Evolutionary conservation across 92 coral and sea anemone species (phyloP), one percentile per base, ranked within the genome.

Genomic region (Zoanthus gigantus): DNA sequence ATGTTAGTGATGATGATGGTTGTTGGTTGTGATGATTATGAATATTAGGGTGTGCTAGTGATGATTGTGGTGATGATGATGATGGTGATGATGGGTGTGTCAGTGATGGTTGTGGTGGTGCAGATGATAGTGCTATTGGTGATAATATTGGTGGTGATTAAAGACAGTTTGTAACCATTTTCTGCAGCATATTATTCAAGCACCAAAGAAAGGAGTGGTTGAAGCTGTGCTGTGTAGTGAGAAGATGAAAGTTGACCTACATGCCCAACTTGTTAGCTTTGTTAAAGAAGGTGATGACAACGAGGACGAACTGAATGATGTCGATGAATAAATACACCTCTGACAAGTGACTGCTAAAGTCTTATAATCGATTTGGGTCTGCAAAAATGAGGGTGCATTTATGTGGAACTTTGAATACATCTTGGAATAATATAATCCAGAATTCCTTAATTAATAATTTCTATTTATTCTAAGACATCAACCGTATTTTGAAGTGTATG

Each of bases 151-250:
- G 6, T 63, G 28, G 9, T 23, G 17, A 30, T 9, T 15, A 28
- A 42, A 37, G 30, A 61, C 5, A 53, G 34, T 15, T 10, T 57
- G 30, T 30, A 45, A n/a, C 76, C 83, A 29, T 76, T 29, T 82
- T 91, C 53, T 48, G 54, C 86, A 97, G 99, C 98, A 97, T 88
- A 86, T 93, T n/a, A 97, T 97, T 74, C 92, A 89, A 53, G 98
- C 99, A 11, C 99, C 99, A 13, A 97, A 95, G 80, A 93, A 95
- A 42, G 99, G 99, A 6, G 89, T 89, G 31, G 92, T 97, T 6
- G 94, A 92, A 56, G 83, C 88, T 48, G 93, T 97, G 28, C 76
- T 97, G 10, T 97, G 90, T 74, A 84, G 91, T 13, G 89, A 89
- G 23, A 96, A 95, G 46, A 92, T 93, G 71, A 77, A 95, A 17